These are phyloP conservation scores for Apogon talboti DNA, from an alignment of 2,797 vertebrate genomes.

Conservation along the genomic window DNA sequence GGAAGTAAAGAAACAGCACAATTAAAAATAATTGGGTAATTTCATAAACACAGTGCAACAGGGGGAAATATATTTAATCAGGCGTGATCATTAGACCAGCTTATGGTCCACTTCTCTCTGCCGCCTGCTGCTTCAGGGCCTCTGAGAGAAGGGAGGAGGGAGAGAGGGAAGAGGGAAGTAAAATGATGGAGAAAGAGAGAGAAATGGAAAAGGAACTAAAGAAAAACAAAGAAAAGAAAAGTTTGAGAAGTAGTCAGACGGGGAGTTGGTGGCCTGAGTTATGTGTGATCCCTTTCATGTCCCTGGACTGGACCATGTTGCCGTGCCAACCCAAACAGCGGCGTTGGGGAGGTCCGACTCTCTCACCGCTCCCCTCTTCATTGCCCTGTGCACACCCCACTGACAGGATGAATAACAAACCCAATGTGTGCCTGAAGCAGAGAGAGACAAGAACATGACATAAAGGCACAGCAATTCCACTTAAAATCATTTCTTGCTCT, in stretches of 20 bases:
- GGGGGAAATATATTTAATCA: slow-evolving; percentile 78
- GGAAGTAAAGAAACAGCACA: slow-evolving; percentile 71
- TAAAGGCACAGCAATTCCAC: slow-evolving; percentile 29
- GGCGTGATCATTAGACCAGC: slow-evolving; percentile 64
- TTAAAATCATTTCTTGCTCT: slow-evolving; percentile 25
- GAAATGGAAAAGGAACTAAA: slow-evolving; percentile 53
- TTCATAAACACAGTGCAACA: slow-evolving; percentile 74
- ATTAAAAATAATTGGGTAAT: slow-evolving; percentile 84
- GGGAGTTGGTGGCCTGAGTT: slow-evolving; percentile 63
- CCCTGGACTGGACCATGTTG: slow-evolving; percentile 64
- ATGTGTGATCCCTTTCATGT: slow-evolving; percentile 76
- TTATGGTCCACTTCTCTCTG: slow-evolving; percentile 68
- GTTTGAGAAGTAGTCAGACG: slow-evolving; percentile 52
- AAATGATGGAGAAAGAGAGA: slow-evolving; percentile 3
- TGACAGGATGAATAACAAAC: slow-evolving; percentile 79
- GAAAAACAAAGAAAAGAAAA: slow-evolving; percentile 59
- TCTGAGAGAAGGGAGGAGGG: slow-evolving; percentile 6
- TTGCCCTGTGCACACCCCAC: slow-evolving; percentile 59
- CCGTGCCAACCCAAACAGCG: slow-evolving; percentile 79
- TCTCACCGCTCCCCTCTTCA: slow-evolving; percentile 49
- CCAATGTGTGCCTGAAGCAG: slow-evolving; percentile 45
- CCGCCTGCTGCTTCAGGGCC: slow-evolving; percentile 45
- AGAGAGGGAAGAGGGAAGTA: slow-evolving; percentile 4
- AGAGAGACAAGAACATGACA: slow-evolving; percentile 31
- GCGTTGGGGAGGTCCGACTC: slow-evolving; percentile 72